Evolutionary conservation across 2,797 vertebrate genomes (phyloP).

Genomic region (Dipus sagitta): DNA sequence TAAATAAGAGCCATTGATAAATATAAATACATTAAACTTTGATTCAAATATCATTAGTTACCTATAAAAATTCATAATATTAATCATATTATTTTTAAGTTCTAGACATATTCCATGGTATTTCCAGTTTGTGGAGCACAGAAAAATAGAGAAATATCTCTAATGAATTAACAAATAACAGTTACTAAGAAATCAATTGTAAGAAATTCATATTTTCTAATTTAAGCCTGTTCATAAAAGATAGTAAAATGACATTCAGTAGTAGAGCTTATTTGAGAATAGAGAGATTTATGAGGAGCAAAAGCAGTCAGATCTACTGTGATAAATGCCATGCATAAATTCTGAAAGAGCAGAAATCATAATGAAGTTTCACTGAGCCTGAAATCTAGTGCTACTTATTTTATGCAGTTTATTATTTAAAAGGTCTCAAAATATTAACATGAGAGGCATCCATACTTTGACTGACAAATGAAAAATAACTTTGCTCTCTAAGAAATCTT

Average conservation of each 20-base stretch:
- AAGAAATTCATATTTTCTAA: conserved; percentile 8
- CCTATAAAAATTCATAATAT: background rate
- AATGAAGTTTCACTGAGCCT: background rate
- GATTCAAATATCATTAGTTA: background rate
- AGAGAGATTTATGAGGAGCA: background rate
- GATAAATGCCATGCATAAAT: background rate
- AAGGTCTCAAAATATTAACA: background rate
- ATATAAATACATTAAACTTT: background rate
- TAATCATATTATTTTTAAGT: background rate
- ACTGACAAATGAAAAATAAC: background rate
- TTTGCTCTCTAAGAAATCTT: conserved; percentile 40
- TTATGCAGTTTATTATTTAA: background rate
- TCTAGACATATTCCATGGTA: background rate
- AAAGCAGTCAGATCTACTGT: background rate
- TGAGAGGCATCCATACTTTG: background rate
- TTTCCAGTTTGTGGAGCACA: background rate
- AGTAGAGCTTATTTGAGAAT: background rate
- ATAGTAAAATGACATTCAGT: background rate
- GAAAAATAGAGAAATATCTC: background rate
- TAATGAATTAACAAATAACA: background rate
- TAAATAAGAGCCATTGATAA: background rate
- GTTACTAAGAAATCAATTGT: background rate
- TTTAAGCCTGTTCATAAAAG: background rate
- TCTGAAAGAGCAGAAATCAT: background rate
- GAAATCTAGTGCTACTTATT: conserved; percentile 1